Conservation (phyloP, 2,888 invertebrate species). For the Meloe dianella region DNA sequence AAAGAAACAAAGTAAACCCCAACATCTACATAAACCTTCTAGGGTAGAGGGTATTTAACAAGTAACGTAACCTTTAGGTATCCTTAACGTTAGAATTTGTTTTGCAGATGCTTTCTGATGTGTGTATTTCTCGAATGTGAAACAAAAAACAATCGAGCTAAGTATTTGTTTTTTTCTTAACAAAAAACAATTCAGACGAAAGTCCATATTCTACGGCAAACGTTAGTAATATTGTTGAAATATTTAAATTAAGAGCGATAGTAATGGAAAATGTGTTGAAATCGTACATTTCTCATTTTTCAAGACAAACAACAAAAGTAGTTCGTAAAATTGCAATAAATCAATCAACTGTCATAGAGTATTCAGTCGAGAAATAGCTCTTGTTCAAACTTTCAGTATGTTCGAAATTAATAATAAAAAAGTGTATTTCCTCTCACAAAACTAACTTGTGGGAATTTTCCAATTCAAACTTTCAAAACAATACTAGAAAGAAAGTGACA, state of each 20-base stretch:
- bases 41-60: neutral
- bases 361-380: slow-evolving; percentile 34
- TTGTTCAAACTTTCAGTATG: slow-evolving; percentile 18
- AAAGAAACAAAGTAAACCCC: neutral
- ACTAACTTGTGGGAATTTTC: neutral
- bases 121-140: neutral
- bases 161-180: too few relatives aligned
- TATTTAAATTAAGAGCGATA: too few relatives aligned
- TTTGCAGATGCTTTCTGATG: too few relatives aligned
- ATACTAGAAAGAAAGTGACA: too few relatives aligned
- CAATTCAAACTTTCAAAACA: too few relatives aligned
- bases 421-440: slow-evolving; percentile 4
- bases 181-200: neutral
- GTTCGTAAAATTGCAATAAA: slow-evolving; percentile 41
- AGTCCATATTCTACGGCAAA: neutral
- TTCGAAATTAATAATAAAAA: slow-evolving; percentile 30
- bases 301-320: slow-evolving; percentile 24
- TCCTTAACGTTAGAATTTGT: too few relatives aligned
- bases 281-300: slow-evolving; percentile 26
- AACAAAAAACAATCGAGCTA: neutral
- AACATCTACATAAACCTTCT: too few relatives aligned
- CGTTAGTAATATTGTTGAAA: slow-evolving; percentile 1
- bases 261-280: slow-evolving; percentile 1
- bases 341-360: slow-evolving; percentile 43
- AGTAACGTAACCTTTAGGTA: neutral